Evolutionary conservation across 2,797 vertebrate genomes (phyloP).

Genomic region (Diplodus sargus): DNA sequence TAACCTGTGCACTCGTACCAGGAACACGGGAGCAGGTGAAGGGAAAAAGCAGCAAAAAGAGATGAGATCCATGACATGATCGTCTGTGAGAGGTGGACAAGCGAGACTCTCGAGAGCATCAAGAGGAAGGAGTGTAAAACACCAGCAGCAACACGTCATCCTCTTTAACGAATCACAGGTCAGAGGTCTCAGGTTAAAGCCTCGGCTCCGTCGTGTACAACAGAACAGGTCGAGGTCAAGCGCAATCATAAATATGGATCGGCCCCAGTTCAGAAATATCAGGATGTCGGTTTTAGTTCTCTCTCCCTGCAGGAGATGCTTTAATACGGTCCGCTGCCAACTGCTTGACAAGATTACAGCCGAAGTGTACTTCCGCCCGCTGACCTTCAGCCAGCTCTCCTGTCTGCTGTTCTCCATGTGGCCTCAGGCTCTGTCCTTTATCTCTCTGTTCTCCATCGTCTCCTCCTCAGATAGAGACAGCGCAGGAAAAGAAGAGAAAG

Average conservation of each 20-base stretch:
- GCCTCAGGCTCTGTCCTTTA: slow-evolving; percentile 40
- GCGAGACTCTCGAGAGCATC: neutral
- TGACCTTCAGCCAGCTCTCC: slow-evolving; percentile 65
- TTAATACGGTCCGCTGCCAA: slow-evolving; percentile 13
- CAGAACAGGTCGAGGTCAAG: neutral
- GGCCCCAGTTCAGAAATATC: neutral
- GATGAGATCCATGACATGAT: neutral
- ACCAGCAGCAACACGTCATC: slow-evolving; percentile 7
- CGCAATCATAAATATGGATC: neutral
- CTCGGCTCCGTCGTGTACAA: neutral
- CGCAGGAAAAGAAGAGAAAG: slow-evolving; percentile 52
- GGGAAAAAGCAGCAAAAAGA: neutral
- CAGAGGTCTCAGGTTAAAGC: slow-evolving; percentile 32
- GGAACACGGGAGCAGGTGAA: neutral
- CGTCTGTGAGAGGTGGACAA: neutral
- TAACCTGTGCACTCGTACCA: neutral
- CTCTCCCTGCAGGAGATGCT: neutral
- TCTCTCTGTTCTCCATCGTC: slow-evolving; percentile 29
- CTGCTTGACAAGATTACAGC: slow-evolving; percentile 58
- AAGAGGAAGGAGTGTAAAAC: slow-evolving; percentile 4
- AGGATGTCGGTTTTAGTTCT: neutral
- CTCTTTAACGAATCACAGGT: slow-evolving; percentile 12
- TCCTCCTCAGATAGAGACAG: slow-evolving; percentile 54
- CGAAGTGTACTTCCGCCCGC: slow-evolving; percentile 44
- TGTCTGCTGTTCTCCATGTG: slow-evolving; percentile 32